Evolutionary conservation across 2,113 vertebrate genomes (phyloP).

Genomic region (Picathartes gymnocephalus): DNA sequence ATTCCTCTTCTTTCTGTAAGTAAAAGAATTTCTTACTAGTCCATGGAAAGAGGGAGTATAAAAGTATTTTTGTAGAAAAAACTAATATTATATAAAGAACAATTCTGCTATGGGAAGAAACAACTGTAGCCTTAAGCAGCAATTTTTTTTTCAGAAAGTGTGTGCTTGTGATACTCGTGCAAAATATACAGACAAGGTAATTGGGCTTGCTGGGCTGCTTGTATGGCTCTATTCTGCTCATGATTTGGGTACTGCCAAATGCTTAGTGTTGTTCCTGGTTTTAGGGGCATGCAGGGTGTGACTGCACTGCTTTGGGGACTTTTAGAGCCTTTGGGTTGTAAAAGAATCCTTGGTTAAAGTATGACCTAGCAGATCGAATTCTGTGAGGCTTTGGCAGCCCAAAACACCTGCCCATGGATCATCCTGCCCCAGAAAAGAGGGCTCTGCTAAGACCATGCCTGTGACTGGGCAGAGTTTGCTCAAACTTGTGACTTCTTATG

Average conservation of each 20-base stretch:
- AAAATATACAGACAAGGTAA: background rate
- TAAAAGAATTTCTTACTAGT: background rate
- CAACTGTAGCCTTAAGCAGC: background rate
- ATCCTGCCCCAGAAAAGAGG: background rate
- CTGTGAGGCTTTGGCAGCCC: background rate
- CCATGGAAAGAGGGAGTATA: background rate
- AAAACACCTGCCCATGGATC: background rate
- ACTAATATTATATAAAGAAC: background rate
- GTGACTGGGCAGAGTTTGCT: background rate
- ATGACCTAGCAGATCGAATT: background rate
- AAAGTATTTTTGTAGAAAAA: background rate
- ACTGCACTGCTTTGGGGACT: background rate
- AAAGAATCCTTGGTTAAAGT: background rate
- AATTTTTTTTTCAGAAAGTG: background rate
- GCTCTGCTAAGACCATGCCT: background rate
- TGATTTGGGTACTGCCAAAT: background rate
- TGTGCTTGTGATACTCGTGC: background rate
- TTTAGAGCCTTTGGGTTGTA: background rate
- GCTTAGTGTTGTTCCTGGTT: background rate
- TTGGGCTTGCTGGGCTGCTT: background rate
- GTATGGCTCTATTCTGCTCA: background rate
- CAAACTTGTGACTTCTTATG: background rate
- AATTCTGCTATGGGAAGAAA: background rate
- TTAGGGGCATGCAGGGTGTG: background rate
- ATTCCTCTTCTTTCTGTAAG: background rate